Base-by-base conservation (phyloP, 2,888 invertebrate genomes). In the Sicus ferrugineus region DNA sequence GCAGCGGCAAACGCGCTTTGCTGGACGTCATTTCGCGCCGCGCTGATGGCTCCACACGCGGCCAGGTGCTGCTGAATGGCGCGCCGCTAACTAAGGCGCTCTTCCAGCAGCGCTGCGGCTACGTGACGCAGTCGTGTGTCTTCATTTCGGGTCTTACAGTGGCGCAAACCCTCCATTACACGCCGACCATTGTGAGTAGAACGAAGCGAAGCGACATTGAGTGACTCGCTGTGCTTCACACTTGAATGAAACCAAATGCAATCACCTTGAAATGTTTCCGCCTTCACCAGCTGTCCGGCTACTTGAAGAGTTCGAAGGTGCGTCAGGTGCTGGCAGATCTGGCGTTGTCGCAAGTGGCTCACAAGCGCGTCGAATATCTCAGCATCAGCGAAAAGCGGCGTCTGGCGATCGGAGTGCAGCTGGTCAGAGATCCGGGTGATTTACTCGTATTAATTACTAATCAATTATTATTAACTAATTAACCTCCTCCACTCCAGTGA, bases 1-100 rank as follows among this genome's bases (percentile, higher is more conserved):
- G 96, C 16, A 96, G 96, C 77, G 98, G 98, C 0, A 98, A 98
- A 83, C 90, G 96, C 38, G 97, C 97, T 0, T 89, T 98, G 3
- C 87, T 98, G 7, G 97, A 98, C 83, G 97, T 97, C 7, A 94
- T 98, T 69, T 92, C 94, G 0, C 88, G 93, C 21, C 88, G 94
- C 38, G 91, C 94, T 14, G 90, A 90, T 74, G 93, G 93, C 1
- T 91, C 93, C 1, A 93, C 93, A 0, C 89, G 95, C 68, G 98
- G 97, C 0, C 93, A 96, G 81, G 93, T 98, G 28, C 88, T 95
- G 0, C 88, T 98, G 1, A 96, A 97, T 83, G 95, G 94, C 0
- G 92, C 93, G 4, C 91, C 94, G 0, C 87, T 97, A 75, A 93
- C 93, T 23, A 88, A 91, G 65, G 90, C 92, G 5, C 87, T 95